Evolutionary conservation across 2,113 vertebrate genomes (phyloP), one percentile per base, ranked within the genome.

Genomic region (Corynorhinus townsendii): DNA sequence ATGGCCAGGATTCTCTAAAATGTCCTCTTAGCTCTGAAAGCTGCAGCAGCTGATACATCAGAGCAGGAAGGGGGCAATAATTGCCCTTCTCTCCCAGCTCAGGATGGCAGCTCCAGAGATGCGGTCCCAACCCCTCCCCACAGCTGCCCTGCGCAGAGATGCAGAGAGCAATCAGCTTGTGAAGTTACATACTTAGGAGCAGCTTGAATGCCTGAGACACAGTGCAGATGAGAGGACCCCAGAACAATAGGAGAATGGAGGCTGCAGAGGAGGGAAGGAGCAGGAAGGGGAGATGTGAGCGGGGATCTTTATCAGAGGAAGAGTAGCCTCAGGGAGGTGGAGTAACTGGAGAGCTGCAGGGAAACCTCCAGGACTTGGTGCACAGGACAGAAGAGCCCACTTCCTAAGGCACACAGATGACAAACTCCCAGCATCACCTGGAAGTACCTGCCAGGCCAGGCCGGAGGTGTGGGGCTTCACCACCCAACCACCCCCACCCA

Each of bases 191-290:
- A 54, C 28, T n/a, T 10, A 56, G 28, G 2, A 47, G 75, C n/a
- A 81, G 49, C 77, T 38, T 28, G 7, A 24, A 28, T 56, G 49
- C 76, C 20, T 10, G 4, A 52, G 17, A 26, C 4, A 1, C 28
- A 35, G n/a, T 54, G 45, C n/a, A 62, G 66, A 73, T 40, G 45
- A 35, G 35, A 93, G 52, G 33, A 11, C 9, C 24, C 54, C 24
- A 59, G 33, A 30, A 28, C 7, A 33, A 85, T 43, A 45, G 33
- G 40, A 68, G 75, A 62, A 35, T 4, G 22, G 35, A 3, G 19
- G 40, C n/a, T 47, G 28, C 0, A 0, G 38, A 28, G 38, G 14
- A 4, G 6, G 11, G n/a, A 35, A 26, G 43, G 0, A 54, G 7
- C 33, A 38, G 47, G 28, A 40, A 3, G 40, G 20, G 30, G 17